A percentile compares a stretch with the other conserved stretches of the same genome.
phyloP scores from a whole-genome alignment of 2,797 vertebrate genomes.

The Enteromius anoplus region DNA sequence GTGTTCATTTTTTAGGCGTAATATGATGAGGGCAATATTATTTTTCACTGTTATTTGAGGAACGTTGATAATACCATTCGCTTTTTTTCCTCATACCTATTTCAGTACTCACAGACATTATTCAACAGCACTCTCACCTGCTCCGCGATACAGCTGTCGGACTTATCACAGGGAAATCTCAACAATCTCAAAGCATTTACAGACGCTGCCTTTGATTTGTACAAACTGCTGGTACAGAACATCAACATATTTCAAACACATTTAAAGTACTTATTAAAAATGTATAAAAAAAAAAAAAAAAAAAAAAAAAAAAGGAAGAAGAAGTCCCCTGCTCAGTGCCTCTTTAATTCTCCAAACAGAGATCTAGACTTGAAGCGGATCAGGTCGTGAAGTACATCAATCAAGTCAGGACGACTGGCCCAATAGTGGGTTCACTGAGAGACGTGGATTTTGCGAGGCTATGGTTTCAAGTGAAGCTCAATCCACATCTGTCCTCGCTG shows the following conservation, averaged over 20 bases:
- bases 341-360: constrained; percentile 27
- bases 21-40: background rate
- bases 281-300: too few species aligned
- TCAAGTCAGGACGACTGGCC: background rate
- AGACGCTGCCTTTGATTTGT: constrained; percentile 41
- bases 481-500: constrained; percentile 17
- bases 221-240: constrained; percentile 48
- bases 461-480: constrained; percentile 50
- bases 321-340: background rate
- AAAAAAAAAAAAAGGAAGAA: too few species aligned
- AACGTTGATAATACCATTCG: background rate
- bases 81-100: background rate
- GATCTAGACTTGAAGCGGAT: background rate
- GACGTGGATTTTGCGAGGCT: constrained; percentile 20
- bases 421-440: background rate
- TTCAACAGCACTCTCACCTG: constrained; percentile 34
- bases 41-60: background rate
- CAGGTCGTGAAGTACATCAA: constrained; percentile 9
- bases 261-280: too few species aligned
- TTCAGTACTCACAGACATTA: background rate
- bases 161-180: background rate
- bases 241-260: background rate
- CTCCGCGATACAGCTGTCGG: constrained; percentile 11
- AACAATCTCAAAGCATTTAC: constrained; percentile 13
- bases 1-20: background rate